Evolutionary conservation across 2,888 invertebrate species (phyloP).

Genomic region (Hylaea fasciaria): DNA sequence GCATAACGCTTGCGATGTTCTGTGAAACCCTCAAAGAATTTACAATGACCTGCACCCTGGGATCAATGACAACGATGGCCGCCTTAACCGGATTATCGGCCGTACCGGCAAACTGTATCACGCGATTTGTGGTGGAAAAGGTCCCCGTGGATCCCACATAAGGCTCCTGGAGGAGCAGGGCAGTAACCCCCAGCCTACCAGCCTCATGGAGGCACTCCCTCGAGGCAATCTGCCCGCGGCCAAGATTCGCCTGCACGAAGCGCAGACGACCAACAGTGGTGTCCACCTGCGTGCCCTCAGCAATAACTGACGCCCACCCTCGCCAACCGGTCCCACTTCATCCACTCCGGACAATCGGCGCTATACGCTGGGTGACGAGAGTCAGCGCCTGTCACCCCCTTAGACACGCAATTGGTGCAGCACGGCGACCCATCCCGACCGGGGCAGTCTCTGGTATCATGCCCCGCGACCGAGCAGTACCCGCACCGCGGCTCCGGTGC

Average conservation of each 20-base stretch:
- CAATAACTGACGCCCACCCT: too few relatives aligned
- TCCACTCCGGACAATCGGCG: too few relatives aligned
- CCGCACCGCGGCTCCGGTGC: too few relatives aligned
- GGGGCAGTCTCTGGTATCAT: constrained; percentile 18
- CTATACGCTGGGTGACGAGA: too few relatives aligned
- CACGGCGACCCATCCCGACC: background rate
- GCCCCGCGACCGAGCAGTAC: too few relatives aligned
- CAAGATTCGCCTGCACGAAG: background rate
- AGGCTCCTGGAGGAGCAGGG: background rate
- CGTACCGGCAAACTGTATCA: too few relatives aligned
- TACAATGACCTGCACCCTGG: too few relatives aligned
- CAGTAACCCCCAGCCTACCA: background rate
- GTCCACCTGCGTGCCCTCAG: too few relatives aligned
- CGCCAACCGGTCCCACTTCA: too few relatives aligned
- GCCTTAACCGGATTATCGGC: background rate
- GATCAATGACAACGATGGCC: background rate
- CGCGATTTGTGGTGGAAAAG: too few relatives aligned
- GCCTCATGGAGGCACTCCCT: background rate
- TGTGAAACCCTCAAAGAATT: background rate
- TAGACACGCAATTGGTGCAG: constrained; percentile 9
- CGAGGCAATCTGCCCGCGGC: background rate
- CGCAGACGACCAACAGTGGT: too few relatives aligned
- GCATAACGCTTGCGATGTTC: background rate
- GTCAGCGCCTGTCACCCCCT: constrained; percentile 3
- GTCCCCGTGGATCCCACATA: too few relatives aligned